Evolutionary conservation across 2,113 vertebrate species (phyloP), one percentile per base, ranked within the genome.

Genomic region (Corydoras sp.): DNA sequence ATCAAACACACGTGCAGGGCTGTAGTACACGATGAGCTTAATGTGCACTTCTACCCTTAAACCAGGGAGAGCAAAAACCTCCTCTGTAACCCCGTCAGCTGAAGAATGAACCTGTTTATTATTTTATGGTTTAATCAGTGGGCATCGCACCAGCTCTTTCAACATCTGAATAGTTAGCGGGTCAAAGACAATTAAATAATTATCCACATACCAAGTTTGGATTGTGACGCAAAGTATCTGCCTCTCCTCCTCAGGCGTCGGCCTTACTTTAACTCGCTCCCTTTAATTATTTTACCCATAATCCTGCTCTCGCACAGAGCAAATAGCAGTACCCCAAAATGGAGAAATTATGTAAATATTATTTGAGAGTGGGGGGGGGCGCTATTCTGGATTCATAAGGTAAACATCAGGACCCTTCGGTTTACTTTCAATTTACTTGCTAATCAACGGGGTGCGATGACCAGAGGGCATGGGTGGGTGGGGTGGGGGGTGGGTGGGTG

Each of bases 261-360:
- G 14, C 15, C 58, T 30, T 50, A 51, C 49, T 60, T 15, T 31
- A 43, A 30, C 32, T 30, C 50, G 59, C 63, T 88, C 89, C 88
- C 90, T 96, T 92, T 97, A 94, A 95, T 95, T 95, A 96, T 95
- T 95, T 92, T 94, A 90, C 81, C 91, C 94, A 95, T 94, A 92
- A 92, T 81, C 69, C 89, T 88, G 84, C 90, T 92, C 92, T 95
- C 93, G 91, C 91, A 89, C 93, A 90, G 93, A 91, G 95, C 94
- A 97, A 97, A 98, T 92, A 97, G 93, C 93, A 92, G 73, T 84
- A 91, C 92, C 92, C 93, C 93, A 86, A 91, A 92, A 91, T 88
- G 92, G 94, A 95, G n/a, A 95, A 98, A 96, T 96, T 97, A 97
- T 97, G 94, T 97, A 95, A 97, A 96, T 98, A 97, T 97, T 96